Base-by-base conservation (phyloP, 1,140 invertebrate species). In the Drosophila littoralis region DNA sequence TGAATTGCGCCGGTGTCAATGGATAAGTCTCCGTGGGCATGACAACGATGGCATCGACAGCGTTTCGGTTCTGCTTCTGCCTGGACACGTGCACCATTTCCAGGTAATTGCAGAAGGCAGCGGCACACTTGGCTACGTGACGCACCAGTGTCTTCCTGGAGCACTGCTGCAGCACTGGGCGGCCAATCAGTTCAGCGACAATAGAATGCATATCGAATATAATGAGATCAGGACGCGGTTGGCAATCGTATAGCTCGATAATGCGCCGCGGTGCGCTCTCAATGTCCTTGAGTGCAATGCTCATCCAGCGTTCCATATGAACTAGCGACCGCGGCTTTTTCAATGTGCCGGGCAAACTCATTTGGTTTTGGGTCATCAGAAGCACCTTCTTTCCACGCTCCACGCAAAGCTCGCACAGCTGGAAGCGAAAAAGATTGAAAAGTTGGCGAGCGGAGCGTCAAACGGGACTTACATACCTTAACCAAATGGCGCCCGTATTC, bases 1-100 rank as follows among this genome's bases (percentile, higher is more conserved):
- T 82, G n/a, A 86, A 79, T 43, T 86, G 83, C 3, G 76, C 79
- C 7, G 61, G 61, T 0, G 79, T 82, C 54, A 86, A 15, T 0
- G 84, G 84, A 71, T 88, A 77, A 9, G 83, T 38, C 3, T 83
- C 76, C 57, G 75, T 72, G 7, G 83, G 77, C 83, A 86, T 71
- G 2, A 86, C 58, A 38, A 86, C 61, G 35, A 88, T 17, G 6
- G 79, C 82, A n/a, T 83, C 58, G 7, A 86, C 36, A 8, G 57
- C 48, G 9, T 12, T 54, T 17, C n/a, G 12, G 2, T 7, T 28
- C 12, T n/a, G 10, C 7, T 38, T 38, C 48, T 28, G 22, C 3
- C 66, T 50, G n/a, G 46, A 17, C 3, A 52, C 52, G n/a, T 70
- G 42, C 9, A 78, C 43, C 51, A 88, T 61, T 32, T 77, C 72